phyloP scores from a whole-genome alignment of 2,888 invertebrate species.

The Drosophila tripunctata region DNA sequence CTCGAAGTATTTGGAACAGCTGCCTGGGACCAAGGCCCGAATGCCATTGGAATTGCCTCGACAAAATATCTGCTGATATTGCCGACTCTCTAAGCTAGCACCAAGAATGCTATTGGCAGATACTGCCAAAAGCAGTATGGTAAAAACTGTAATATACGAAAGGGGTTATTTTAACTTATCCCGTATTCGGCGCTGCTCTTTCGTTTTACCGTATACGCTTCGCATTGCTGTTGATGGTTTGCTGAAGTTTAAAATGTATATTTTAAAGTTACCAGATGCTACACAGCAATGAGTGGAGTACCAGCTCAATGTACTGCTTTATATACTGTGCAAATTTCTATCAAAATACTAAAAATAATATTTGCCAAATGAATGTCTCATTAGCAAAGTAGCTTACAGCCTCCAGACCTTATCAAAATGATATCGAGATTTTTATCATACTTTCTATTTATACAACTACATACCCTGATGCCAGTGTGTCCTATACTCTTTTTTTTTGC shows the following conservation, averaged over 20 bases:
- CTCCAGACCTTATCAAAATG: slow-evolving; percentile 28
- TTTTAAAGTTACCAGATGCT: slow-evolving; percentile 23
- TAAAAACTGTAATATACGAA: slow-evolving; percentile 42
- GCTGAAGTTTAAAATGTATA: slow-evolving; percentile 13
- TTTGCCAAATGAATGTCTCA: slow-evolving; percentile 27
- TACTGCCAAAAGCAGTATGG: slow-evolving; percentile 50
- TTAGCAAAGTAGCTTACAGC: slow-evolving; percentile 50
- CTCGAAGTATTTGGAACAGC: slow-evolving; percentile 73
- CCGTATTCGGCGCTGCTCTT: neutral
- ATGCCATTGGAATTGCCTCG: slow-evolving; percentile 64
- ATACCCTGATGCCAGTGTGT: neutral
- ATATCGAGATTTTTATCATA: slow-evolving; percentile 47
- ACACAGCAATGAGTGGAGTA: slow-evolving; percentile 32
- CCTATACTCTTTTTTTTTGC: neutral
- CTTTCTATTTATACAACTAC: slow-evolving; percentile 4
- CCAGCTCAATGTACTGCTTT: slow-evolving; percentile 10
- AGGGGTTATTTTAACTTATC: neutral
- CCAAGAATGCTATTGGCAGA: slow-evolving; percentile 43
- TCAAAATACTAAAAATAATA: slow-evolving; percentile 28
- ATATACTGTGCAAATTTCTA: slow-evolving; percentile 30
- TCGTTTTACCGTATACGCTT: slow-evolving; percentile 54
- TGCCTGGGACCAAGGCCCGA: slow-evolving; percentile 71
- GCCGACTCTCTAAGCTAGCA: slow-evolving; percentile 58
- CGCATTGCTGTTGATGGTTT: slow-evolving; percentile 34
- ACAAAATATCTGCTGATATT: slow-evolving; percentile 72